These are phyloP conservation scores for Drosophila pruinosa DNA, from an alignment of 1,140 invertebrate species.

Conservation along the genomic window DNA sequence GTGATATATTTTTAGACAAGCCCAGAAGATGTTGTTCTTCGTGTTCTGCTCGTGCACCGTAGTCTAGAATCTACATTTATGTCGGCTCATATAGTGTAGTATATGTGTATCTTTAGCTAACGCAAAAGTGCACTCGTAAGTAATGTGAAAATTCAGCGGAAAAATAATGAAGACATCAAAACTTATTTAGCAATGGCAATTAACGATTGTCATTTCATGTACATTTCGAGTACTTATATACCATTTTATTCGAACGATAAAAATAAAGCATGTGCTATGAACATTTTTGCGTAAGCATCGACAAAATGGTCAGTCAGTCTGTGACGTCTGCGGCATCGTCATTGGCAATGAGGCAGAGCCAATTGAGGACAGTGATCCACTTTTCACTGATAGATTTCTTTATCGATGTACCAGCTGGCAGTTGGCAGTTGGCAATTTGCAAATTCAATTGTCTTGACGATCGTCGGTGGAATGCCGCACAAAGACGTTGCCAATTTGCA, in stretches of 20 bases:
- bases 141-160: slow-evolving; percentile 42
- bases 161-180: slow-evolving; percentile 55
- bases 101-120: neutral
- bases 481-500: slow-evolving; percentile 26
- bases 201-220: slow-evolving; percentile 22
- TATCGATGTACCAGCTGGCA: slow-evolving; percentile 31
- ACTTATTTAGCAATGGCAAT: slow-evolving; percentile 17
- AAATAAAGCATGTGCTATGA: slow-evolving; percentile 49
- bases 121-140: neutral
- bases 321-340: slow-evolving; percentile 35
- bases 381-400: slow-evolving; percentile 54
- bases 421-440: slow-evolving; percentile 4
- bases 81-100: neutral
- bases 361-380: slow-evolving; percentile 56
- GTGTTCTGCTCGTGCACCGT: slow-evolving; percentile 4
- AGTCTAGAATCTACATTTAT: slow-evolving; percentile 38
- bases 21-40: neutral
- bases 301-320: slow-evolving; percentile 2
- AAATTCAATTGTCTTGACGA: slow-evolving; percentile 10
- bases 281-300: slow-evolving; percentile 54
- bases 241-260: neutral
- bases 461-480: slow-evolving; percentile 17
- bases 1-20: slow-evolving; percentile 59
- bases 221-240: neutral
- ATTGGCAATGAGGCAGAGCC: slow-evolving; percentile 36